Percentiles rank a stretch among this genome's conserved stretches.
These are phyloP conservation scores for Virgularia gustaviana DNA, from an alignment of 92 coral and sea anemone species.

Conservation along the genomic window DNA sequence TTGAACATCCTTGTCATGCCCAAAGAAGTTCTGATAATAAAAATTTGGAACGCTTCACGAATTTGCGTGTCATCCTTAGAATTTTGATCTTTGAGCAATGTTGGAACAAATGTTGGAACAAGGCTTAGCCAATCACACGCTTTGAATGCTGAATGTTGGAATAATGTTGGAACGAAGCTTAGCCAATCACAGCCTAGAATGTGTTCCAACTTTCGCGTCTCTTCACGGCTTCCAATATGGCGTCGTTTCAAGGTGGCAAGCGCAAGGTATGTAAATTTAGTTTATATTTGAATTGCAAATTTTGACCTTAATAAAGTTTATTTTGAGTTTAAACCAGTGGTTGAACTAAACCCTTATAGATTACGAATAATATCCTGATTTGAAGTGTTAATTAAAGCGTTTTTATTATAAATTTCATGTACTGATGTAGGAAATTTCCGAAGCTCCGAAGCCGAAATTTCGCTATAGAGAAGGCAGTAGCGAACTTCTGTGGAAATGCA, in stretches of 20 bases:
- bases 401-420: too few species aligned
- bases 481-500: not conserved
- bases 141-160: too few species aligned
- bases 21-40: too few species aligned
- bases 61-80: too few species aligned
- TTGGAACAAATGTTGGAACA: too few species aligned
- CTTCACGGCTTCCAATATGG: not conserved
- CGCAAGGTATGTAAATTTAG: not conserved
- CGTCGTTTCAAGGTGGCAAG: not conserved
- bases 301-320: not conserved
- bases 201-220: too few species aligned
- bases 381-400: not conserved
- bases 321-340: not conserved
- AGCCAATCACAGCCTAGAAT: too few species aligned
- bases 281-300: not conserved
- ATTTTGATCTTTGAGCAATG: too few species aligned
- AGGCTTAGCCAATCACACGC: too few species aligned
- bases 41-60: slow-evolving; percentile 18
- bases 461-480: not conserved
- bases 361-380: not conserved
- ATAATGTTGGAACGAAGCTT: too few species aligned
- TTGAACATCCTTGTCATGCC: too few species aligned
- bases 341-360: not conserved
- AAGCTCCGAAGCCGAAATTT: not conserved
- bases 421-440: not conserved